Conservation (phyloP, 2,888 invertebrate species). For the Aspidiotus rigidus region DNA sequence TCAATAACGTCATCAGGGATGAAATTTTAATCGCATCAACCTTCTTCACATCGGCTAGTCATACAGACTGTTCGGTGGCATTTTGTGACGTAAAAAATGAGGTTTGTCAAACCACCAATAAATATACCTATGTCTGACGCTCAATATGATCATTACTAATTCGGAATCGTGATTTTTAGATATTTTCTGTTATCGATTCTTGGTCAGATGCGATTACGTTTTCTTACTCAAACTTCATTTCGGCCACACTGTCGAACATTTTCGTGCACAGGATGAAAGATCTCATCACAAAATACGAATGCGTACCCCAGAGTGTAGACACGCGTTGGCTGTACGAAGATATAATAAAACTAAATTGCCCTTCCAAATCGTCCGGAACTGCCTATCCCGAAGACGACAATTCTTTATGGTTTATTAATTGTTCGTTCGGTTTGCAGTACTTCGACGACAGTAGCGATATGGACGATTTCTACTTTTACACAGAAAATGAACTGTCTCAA, state of each 20-base stretch:
- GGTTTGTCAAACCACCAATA: neutral
- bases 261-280: slow-evolving; percentile 11
- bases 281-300: slow-evolving; percentile 12
- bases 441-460: slow-evolving; percentile 22
- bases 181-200: slow-evolving; percentile 17
- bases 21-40: slow-evolving; percentile 12
- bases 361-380: neutral
- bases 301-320: slow-evolving; percentile 3
- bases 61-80: slow-evolving; percentile 2
- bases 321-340: slow-evolving; percentile 23
- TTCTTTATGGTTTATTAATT: slow-evolving; percentile 19
- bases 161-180: neutral
- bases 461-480: slow-evolving; percentile 7
- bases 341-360: neutral
- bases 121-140: neutral
- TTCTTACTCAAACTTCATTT: slow-evolving; percentile 23
- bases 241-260: slow-evolving; percentile 16
- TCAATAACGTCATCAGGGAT: slow-evolving; percentile 20
- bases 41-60: neutral
- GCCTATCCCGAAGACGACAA: neutral
- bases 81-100: slow-evolving; percentile 13
- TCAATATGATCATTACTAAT: neutral
- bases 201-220: slow-evolving; percentile 15
- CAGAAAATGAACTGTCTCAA: slow-evolving; percentile 15
- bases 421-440: slow-evolving; percentile 17